These are phyloP conservation scores for Mesembrinibis cayennensis DNA, from an alignment of 2,113 vertebrate species.

Conservation along the genomic window DNA sequence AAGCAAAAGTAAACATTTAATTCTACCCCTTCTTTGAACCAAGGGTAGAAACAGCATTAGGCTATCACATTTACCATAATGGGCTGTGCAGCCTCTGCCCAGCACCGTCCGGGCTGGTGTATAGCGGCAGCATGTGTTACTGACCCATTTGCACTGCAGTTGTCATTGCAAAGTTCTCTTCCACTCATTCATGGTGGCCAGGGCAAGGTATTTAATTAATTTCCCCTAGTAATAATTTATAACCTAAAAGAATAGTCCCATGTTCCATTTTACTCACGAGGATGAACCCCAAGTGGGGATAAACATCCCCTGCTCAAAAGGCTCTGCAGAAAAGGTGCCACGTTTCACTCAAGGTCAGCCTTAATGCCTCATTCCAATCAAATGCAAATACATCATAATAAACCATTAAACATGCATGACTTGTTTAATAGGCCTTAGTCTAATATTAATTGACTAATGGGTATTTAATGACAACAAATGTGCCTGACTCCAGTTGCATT, in stretches of 20 bases:
- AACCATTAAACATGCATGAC: background rate
- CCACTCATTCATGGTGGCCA: background rate
- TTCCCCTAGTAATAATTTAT: background rate
- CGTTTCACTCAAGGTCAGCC: background rate
- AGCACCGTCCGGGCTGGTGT: accelerated
- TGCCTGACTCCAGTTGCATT: background rate
- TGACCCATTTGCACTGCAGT: accelerated
- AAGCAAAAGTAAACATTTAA: background rate
- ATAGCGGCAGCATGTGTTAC: background rate
- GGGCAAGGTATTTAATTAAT: background rate
- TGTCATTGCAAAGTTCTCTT: background rate
- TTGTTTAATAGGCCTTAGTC: background rate
- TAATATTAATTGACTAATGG: background rate
- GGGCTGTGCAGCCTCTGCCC: background rate
- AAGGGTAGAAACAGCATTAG: background rate
- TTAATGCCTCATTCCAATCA: background rate
- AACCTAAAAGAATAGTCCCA: background rate
- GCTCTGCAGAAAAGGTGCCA: background rate
- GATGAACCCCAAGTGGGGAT: accelerated
- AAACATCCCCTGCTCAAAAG: background rate
- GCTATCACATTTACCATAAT: too few relatives aligned
- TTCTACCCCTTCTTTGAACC: background rate
- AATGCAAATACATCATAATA: background rate
- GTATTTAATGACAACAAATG: background rate
- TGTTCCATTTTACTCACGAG: background rate